These are phyloP conservation scores for Leucania comma DNA, from an alignment of 2,888 invertebrate genomes.

Conservation along the genomic window DNA sequence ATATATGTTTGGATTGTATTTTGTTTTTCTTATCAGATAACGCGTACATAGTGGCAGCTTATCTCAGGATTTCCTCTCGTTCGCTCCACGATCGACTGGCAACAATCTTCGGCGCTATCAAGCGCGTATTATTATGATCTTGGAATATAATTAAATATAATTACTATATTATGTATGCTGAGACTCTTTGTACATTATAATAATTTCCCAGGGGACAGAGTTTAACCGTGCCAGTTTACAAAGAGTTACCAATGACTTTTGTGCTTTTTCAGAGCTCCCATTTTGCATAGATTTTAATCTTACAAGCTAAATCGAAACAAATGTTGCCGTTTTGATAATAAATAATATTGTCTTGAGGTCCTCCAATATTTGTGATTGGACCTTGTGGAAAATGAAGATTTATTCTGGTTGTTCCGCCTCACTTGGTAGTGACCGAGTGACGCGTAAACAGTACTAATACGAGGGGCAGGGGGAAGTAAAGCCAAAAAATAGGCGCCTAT, in stretches of 20 bases:
- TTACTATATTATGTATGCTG: constrained; percentile 51
- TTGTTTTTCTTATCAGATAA: constrained; percentile 59
- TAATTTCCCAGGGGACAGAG: constrained; percentile 53
- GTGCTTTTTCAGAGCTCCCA: constrained; percentile 4
- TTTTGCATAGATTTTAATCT: constrained; percentile 9
- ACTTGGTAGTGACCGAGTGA: background rate
- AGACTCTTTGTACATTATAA: constrained; percentile 52
- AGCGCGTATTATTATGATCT: constrained; percentile 48
- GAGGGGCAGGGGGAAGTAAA: background rate
- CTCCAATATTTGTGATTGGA: background rate
- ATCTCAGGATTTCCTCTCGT: constrained; percentile 58
- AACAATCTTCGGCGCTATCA: constrained; percentile 47
- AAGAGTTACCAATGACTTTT: constrained; percentile 24
- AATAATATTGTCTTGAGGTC: background rate
- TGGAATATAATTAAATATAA: constrained; percentile 57
- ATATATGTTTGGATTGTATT: constrained; percentile 52
- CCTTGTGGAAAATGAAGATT: background rate
- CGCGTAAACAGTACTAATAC: background rate
- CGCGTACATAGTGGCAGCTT: constrained; percentile 34
- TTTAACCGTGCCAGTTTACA: constrained; percentile 36
- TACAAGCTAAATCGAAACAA: constrained; percentile 11
- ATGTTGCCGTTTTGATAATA: background rate
- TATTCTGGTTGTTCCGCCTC: no score
- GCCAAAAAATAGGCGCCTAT: background rate
- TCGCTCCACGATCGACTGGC: constrained; percentile 29